Evolutionary conservation across 2,888 invertebrate genomes (phyloP), one percentile per base, ranked within the genome.

Genomic region (Tenthredo livida): DNA sequence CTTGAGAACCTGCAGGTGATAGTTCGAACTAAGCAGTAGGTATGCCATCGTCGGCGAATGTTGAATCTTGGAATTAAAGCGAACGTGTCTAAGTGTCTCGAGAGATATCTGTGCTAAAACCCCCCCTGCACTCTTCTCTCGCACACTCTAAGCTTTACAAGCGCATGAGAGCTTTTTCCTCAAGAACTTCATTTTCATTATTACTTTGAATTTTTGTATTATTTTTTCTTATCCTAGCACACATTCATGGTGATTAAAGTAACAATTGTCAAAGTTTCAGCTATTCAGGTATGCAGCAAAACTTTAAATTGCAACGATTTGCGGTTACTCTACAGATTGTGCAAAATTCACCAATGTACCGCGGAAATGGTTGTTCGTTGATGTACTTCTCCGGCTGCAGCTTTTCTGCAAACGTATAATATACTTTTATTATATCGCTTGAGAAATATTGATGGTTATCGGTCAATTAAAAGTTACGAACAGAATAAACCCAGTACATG

Each of bases 301-400:
- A 80, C 80, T 80, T 80, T 80, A 80, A 80, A 80, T 80, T 80
- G 80, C 61, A 61, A 58, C 80, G 61, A 80, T 61, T 80, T 61
- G 58, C 80, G 33, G 67, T 67, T 15, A 54, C 77, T 54, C 50
- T 50, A 29, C 50, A 33, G 50, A 77, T 50, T 77, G 25, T 29
- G 47, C 77, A 54, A 54, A 77, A 73, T 40, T 43, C 77, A 77
- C 54, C 47, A n/a, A 73, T 21, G 12, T 73, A 73, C 73, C 73
- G 15, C 33, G n/a, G 29, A 72, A 72, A n/a, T 40, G 40, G 70
- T 72, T 7, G 67, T 67, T 73, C 73, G 43, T 73, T 47, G 73
- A 73, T 67, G 33, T 61, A 67, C 67, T 67, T 67, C 67, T 67
- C 33, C 67, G 2, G 17, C 17, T 33, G 33, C n/a, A n/a, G n/a